Conservation (phyloP, 2,888 invertebrate genomes). For the Cerastoderma edule region DNA sequence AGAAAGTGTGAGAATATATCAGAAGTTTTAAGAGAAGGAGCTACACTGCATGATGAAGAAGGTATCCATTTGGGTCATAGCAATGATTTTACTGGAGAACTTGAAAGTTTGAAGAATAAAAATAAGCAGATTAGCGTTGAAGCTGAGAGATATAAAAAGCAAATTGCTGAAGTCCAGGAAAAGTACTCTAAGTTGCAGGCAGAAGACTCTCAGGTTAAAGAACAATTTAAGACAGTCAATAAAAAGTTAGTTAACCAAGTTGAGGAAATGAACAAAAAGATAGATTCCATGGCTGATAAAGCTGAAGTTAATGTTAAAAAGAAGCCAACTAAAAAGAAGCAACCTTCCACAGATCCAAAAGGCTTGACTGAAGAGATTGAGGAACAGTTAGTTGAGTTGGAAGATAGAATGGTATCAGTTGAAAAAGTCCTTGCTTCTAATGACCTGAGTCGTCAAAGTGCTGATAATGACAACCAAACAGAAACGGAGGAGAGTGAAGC, state of each 20-base stretch:
- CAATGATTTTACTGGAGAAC: slow-evolving; percentile 46
- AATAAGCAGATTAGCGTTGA: slow-evolving; percentile 70
- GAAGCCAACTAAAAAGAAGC: slow-evolving; percentile 34
- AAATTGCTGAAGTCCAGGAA: slow-evolving; percentile 63
- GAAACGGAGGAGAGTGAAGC: slow-evolving; percentile 59
- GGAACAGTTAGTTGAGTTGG: slow-evolving; percentile 69
- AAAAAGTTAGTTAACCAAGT: slow-evolving; percentile 87
- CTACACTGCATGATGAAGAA: slow-evolving; percentile 33
- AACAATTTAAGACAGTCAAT: slow-evolving; percentile 86
- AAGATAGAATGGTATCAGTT: slow-evolving; percentile 67
- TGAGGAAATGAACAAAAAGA: slow-evolving; percentile 91
- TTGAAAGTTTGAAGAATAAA: slow-evolving; percentile 68
- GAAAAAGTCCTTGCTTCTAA: slow-evolving; percentile 67
- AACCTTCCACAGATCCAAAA: slow-evolving; percentile 20
- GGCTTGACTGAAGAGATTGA: slow-evolving; percentile 66
- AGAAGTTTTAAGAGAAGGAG: slow-evolving; percentile 71
- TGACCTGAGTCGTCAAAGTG: slow-evolving; percentile 48
- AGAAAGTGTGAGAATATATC: slow-evolving; percentile 70
- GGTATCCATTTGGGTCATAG: slow-evolving; percentile 23
- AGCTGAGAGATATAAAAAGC: slow-evolving; percentile 69
- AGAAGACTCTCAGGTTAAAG: slow-evolving; percentile 71
- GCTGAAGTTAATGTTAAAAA: slow-evolving; percentile 38
- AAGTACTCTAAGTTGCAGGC: slow-evolving; percentile 66
- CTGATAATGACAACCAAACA: slow-evolving; percentile 49
- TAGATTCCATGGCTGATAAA: slow-evolving; percentile 90